A percentile compares a stretch with the other conserved stretches of the same genome.
These are phyloP conservation scores for Tholera decimalis DNA, from an alignment of 2,888 invertebrate species.

Conservation along the genomic window DNA sequence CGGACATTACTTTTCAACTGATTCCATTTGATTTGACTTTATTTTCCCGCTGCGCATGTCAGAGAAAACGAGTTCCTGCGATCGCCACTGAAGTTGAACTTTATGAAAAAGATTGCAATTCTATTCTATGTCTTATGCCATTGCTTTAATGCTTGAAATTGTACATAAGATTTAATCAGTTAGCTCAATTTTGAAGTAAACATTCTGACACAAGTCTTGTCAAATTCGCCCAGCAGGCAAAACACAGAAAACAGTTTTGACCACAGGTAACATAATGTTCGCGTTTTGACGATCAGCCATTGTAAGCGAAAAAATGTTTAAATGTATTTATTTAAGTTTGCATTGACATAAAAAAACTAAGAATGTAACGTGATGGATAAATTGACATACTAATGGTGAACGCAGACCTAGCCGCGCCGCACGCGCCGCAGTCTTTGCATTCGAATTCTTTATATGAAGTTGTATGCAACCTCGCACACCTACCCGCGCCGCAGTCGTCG, in stretches of 20 bases:
- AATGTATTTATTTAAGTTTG: not conserved
- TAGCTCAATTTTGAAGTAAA: not conserved
- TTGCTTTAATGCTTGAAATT: conserved; percentile 20
- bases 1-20: conserved; percentile 86
- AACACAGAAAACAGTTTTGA: conserved; percentile 31
- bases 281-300: conserved; percentile 12
- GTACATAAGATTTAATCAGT: not conserved
- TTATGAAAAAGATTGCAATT: not conserved
- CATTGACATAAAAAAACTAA: too few species aligned
- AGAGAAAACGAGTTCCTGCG: conserved; percentile 44
- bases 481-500: too few species aligned
- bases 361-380: too few species aligned
- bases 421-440: too few species aligned
- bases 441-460: too few species aligned
- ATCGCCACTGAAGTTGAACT: conserved; percentile 28
- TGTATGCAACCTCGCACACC: too few species aligned
- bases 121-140: not conserved
- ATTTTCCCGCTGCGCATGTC: conserved; percentile 69
- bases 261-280: too few species aligned
- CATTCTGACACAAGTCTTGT: conserved; percentile 8
- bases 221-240: conserved; percentile 20
- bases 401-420: too few species aligned
- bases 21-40: conserved; percentile 72
- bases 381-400: too few species aligned
- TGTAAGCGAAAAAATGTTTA: conserved; percentile 28